Evolutionary conservation across 2,888 invertebrate genomes (phyloP), one percentile per base, ranked within the genome.

Genomic region (Monoplex corrugatus): DNA sequence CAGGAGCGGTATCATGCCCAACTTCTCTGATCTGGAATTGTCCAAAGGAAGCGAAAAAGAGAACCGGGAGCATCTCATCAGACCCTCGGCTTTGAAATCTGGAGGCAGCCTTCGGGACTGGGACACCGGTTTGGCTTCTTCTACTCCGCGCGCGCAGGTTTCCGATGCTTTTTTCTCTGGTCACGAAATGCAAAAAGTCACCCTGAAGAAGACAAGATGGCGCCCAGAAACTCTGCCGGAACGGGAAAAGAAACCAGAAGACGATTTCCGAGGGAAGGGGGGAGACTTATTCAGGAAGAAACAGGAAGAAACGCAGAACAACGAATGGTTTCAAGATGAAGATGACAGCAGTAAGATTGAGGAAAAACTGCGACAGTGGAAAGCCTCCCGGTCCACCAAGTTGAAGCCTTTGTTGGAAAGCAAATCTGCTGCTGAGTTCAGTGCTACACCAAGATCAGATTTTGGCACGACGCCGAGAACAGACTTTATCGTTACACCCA

Each of bases 381-480:
- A 57, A 38, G 45, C 50, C 5, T 84, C 84, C 6, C 50, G 45
- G 16, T 35, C 50, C 0, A 38, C 38, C 38, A 84, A 57, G 23
- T 35, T 57, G 8, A 84, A 84, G 13, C 50, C 84, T 57, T 57
- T 84, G 45, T 23, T 35, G 35, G 57, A 84, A 38, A 84, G 84
- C 57, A 84, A 84, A n/a, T 84, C 84, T 1, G 84, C 84, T 19
- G 35, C 35, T 35, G 84, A 84, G 5, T 84, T 84, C 50, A 38
- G 57, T 2, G 6, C 50, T 28, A 1, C 57, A 16, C 1, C 38
- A 35, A 0, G 35, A 38, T 19, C 44, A 5, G 38, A 68, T n/a
- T n/a, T n/a, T n/a, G n/a, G n/a, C n/a, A n/a, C n/a, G n/a, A n/a
- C n/a, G 28, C 28, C 16, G 28, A 68, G n/a, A 68, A 28, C 16